These are phyloP conservation scores for Leucoma salicis DNA, from an alignment of 2,888 invertebrate species.

Conservation along the genomic window DNA sequence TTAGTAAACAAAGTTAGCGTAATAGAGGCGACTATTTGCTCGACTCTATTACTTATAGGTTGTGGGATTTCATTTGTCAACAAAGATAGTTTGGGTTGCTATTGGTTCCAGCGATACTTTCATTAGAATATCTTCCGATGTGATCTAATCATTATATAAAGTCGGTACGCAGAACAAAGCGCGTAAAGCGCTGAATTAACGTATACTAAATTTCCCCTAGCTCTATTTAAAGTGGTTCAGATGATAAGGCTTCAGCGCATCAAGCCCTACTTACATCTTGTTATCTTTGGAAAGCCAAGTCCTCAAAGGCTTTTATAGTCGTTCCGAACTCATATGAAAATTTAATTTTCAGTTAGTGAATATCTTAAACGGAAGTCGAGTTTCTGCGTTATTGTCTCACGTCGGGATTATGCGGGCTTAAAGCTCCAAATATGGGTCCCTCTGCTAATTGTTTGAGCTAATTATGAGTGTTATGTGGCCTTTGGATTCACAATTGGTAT, in stretches of 20 bases:
- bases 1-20: slow-evolving; percentile 58
- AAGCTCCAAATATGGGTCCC: slow-evolving; percentile 61
- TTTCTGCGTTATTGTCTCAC: slow-evolving; percentile 71
- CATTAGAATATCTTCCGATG: slow-evolving; percentile 66
- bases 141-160: slow-evolving; percentile 50
- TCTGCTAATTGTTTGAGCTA: slow-evolving; percentile 75
- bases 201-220: slow-evolving; percentile 66
- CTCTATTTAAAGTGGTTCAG: slow-evolving; percentile 63
- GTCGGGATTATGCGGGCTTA: slow-evolving; percentile 72
- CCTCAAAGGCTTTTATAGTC: slow-evolving; percentile 65
- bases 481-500: slow-evolving; percentile 68
- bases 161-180: slow-evolving; percentile 51
- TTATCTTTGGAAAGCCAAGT: slow-evolving; percentile 63
- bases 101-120: slow-evolving; percentile 47
- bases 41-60: slow-evolving; percentile 51
- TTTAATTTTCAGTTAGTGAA: slow-evolving; percentile 76
- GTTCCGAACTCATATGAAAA: slow-evolving; percentile 74
- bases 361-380: slow-evolving; percentile 66
- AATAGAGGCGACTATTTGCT: slow-evolving; percentile 57
- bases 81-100: slow-evolving; percentile 33
- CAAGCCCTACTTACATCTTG: slow-evolving; percentile 66
- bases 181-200: slow-evolving; percentile 69
- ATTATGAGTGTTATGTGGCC: slow-evolving; percentile 68
- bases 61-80: slow-evolving; percentile 59
- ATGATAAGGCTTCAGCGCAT: slow-evolving; percentile 63